Evolutionary conservation across 2,113 vertebrate genomes (phyloP), one percentile per base, ranked within the genome.

Genomic region (Rhynchopsitta pachyrhyncha): DNA sequence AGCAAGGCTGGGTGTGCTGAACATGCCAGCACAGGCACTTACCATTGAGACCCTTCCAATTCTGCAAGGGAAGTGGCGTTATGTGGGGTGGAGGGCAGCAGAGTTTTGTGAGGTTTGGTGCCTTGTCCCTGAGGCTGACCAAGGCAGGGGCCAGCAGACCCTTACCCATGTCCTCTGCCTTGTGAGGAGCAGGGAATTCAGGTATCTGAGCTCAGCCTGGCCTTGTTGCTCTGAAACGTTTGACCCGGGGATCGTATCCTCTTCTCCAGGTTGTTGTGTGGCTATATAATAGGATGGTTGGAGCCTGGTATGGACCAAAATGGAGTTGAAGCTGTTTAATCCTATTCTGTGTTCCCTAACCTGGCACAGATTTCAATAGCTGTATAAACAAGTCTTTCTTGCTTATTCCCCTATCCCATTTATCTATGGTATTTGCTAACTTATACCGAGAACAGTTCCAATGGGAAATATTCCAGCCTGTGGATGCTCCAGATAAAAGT

Each of bases 351-450:
- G 0, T 82, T 92, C 39, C 52, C 39, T 82, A 92, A 75, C 37
- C 83, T 93, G 82, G 93, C 86, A 91, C 1, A 1, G 77, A 52
- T 84, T 63, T 92, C 7, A 3, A 64, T 79, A 84, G 77, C 86
- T 88, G 76, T 79, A 90, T 81, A 94, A 96, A 96, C 90, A 91
- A 94, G 92, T 78, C 86, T 79, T 84, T 95, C 95, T 93, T 88
- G 88, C 93, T 95, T 92, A 41, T 92, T 86, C 22, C 35, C 39
- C 66, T 71, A 77, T 57, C 73, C 57, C 66, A 86, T 95, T 75
- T 91, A 69, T 92, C 74, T 92, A 41, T 79, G 93, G 62, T 94
- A 92, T 94, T 94, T 92, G 73, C 17, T 85, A 95, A 87, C 53
- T 94, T 95, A 86, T 5, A 89, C 92, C 0, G 0, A 91, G 62